phyloP scores from a whole-genome alignment of 2,113 vertebrate genomes.

The Hemicordylus capensis region DNA sequence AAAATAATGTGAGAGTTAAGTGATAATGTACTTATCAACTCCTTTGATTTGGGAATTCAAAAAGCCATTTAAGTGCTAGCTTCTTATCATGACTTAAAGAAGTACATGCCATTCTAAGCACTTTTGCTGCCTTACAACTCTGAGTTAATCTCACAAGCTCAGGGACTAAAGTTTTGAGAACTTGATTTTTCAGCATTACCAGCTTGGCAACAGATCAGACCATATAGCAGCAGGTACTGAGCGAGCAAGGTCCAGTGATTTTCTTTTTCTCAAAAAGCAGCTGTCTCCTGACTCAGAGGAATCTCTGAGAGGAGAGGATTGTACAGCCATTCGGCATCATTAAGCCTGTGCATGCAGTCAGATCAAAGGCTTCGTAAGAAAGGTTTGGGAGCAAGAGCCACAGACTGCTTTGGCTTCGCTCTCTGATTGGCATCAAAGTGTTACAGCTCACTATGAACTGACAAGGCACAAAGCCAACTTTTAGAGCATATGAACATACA shows the following conservation, averaged over 20 bases:
- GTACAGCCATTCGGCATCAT: not conserved
- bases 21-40: not conserved
- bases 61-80: not conserved
- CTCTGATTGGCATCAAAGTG: not conserved
- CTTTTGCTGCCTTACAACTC: not conserved
- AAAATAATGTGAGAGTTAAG: slow-evolving; percentile 19
- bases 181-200: not conserved
- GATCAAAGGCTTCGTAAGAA: slow-evolving; percentile 27
- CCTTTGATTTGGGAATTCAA: not conserved
- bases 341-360: not conserved
- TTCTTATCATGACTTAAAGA: not conserved
- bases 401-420: slow-evolving; percentile 4
- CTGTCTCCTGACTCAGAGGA: slow-evolving; percentile 15
- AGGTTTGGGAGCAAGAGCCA: slow-evolving; percentile 17
- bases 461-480: not conserved
- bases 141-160: slow-evolving; percentile 10
- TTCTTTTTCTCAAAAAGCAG: not conserved
- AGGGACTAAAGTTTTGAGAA: not conserved
- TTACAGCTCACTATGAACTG: slow-evolving; percentile 31
- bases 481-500: not conserved
- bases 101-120: slow-evolving; percentile 1
- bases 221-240: not conserved
- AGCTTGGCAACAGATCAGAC: not conserved
- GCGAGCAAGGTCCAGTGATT: not conserved
- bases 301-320: slow-evolving; percentile 15